Evolutionary conservation across 2,888 invertebrate species (phyloP), one percentile per base, ranked within the genome.

Genomic region (Harpalus rubripes): DNA sequence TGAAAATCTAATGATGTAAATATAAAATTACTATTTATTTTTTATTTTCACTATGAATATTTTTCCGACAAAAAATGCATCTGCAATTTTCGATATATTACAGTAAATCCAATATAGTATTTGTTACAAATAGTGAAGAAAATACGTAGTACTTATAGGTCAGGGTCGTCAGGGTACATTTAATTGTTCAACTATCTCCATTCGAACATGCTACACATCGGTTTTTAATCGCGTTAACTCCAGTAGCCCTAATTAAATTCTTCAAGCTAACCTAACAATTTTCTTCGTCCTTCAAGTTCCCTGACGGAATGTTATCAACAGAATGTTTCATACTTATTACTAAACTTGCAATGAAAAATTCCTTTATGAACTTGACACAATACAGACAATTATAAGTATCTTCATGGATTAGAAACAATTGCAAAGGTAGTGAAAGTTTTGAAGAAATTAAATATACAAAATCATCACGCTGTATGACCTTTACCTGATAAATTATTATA

Each of bases 181-280:
- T 52, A 52, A 52, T 52, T 52, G 44, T 52, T 52, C 44, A 52
- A 52, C 44, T 52, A 52, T 52, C 44, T 8, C 7, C 44, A 52
- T 12, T 52, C 10, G 12, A 52, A 52, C 44, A 52, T 52, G 12
- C 44, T 12, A 52, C 12, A 52, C 44, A 10, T 52, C 44, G 7
- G 44, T 52, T 52, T 52, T 52, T 52, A 52, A 52, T 52, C 44
- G 44, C 10, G 44, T 52, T 52, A 52, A 52, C 44, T 32, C 44
- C 44, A 52, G 44, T 52, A 52, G 44, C 44, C 44, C 44, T 52
- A 52, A 52, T 52, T 52, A 52, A 52, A 52, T 52, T 52, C 44
- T 52, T 52, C 44, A 52, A 10, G 10, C 44, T 12, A 52, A 52
- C 44, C 44, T 52, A 52, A 52, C 44, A 52, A 52, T 52, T 52